Conservation (phyloP, 2,113 vertebrate species). For the Ciconia stormi region DNA sequence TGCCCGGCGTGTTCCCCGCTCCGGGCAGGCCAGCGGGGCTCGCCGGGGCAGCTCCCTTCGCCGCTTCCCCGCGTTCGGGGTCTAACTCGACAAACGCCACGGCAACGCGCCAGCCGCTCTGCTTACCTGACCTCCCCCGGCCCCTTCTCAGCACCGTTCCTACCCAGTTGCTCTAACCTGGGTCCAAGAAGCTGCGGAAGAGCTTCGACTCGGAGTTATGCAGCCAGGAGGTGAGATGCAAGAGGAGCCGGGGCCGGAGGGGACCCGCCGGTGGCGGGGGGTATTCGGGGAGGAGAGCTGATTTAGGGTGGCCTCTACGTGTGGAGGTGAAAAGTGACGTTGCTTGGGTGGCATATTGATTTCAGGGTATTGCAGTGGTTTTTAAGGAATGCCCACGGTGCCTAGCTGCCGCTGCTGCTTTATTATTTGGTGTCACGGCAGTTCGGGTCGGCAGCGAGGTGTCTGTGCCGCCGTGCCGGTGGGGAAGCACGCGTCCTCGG, state of each 20-base stretch:
- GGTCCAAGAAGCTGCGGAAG: background rate
- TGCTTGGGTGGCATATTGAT: too few species aligned
- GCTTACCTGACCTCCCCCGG: background rate
- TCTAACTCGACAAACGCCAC: conserved; percentile 64
- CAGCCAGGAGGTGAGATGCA: background rate
- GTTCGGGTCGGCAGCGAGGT: background rate
- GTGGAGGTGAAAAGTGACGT: background rate
- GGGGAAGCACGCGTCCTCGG: background rate
- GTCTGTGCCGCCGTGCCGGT: background rate
- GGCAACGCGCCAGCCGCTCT: conserved; percentile 14
- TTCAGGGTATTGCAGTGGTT: too few species aligned
- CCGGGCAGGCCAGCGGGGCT: background rate
- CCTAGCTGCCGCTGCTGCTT: too few species aligned
- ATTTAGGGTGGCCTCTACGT: background rate
- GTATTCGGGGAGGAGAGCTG: accelerated
- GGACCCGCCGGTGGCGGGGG: accelerated
- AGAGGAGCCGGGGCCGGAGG: too few species aligned
- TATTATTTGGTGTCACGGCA: background rate
- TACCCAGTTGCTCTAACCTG: background rate
- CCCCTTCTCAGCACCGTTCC: conserved; percentile 25
- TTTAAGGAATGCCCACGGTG: background rate
- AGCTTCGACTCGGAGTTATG: background rate
- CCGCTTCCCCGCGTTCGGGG: conserved; percentile 15
- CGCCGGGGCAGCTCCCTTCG: background rate
- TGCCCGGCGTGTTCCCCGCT: background rate